These are phyloP conservation scores for Nyctibius grandis DNA, from an alignment of 2,797 vertebrate genomes.

Conservation along the genomic window DNA sequence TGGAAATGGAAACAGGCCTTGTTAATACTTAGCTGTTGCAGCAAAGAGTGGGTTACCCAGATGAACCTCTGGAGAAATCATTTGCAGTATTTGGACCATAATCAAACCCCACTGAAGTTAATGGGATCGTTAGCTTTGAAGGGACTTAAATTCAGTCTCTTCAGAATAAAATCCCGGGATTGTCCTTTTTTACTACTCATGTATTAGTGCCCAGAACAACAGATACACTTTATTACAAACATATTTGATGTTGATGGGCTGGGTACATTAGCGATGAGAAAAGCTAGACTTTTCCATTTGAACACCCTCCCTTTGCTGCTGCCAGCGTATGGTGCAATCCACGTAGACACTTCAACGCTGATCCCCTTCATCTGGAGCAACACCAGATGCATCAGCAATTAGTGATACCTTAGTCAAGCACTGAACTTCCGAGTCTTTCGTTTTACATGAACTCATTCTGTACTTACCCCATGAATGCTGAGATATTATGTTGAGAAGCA, in stretches of 20 bases:
- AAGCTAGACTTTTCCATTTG: not conserved
- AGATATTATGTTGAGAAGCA: not conserved
- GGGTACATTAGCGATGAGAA: not conserved
- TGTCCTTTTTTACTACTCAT: not conserved
- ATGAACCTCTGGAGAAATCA: not conserved
- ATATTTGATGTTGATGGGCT: not conserved
- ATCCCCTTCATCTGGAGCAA: not conserved
- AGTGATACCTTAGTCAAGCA: not conserved
- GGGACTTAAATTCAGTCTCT: not conserved
- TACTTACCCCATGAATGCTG: not conserved
- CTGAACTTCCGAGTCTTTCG: not conserved
- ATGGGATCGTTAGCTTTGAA: not conserved
- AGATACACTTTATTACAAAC: not conserved
- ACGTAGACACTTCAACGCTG: accelerated
- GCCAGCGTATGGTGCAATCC: not conserved
- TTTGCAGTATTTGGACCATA: not conserved
- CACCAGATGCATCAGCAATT: not conserved
- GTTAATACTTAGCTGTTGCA: not conserved
- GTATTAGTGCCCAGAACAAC: not conserved
- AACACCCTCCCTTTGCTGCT: not conserved
- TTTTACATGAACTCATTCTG: not conserved
- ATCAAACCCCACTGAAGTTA: not conserved
- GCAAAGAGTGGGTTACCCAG: not conserved
- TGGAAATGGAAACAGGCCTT: not conserved
- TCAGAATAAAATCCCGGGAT: not conserved